phyloP scores from a whole-genome alignment of 2,888 invertebrate genomes.

The Boloria selene region DNA sequence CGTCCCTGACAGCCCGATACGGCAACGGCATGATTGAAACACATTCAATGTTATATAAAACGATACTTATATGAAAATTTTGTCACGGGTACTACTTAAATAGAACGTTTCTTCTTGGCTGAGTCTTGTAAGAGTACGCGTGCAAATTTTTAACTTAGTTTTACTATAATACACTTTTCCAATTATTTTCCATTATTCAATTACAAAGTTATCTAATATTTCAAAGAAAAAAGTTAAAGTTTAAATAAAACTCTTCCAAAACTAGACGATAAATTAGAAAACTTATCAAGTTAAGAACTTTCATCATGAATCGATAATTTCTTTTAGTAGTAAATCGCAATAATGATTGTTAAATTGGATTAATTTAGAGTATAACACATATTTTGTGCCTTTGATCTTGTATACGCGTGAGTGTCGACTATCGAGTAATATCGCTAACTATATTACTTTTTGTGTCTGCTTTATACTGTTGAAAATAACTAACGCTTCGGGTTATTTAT shows the following conservation, averaged over 20 bases:
- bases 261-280: no score
- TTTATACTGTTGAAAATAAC: background rate
- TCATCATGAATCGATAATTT: no score
- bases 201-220: no score
- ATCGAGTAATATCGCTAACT: background rate
- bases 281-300: no score
- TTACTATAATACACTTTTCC: no score
- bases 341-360: constrained; percentile 10
- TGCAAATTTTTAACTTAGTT: background rate
- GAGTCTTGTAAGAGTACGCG: background rate
- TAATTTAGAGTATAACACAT: background rate
- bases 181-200: no score
- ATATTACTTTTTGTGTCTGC: constrained; percentile 5
- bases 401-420: constrained; percentile 1
- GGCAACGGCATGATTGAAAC: constrained; percentile 36
- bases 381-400: constrained; percentile 15
- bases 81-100: constrained; percentile 12
- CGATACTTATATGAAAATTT: constrained; percentile 26
- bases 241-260: no score
- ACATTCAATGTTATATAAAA: constrained; percentile 27
- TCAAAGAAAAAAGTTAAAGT: no score
- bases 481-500: background rate
- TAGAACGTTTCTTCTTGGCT: constrained; percentile 9
- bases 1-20: constrained; percentile 30
- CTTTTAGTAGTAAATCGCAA: background rate